Conservation (phyloP, 1,140 invertebrate genomes). For the Drosophila neocordata region DNA sequence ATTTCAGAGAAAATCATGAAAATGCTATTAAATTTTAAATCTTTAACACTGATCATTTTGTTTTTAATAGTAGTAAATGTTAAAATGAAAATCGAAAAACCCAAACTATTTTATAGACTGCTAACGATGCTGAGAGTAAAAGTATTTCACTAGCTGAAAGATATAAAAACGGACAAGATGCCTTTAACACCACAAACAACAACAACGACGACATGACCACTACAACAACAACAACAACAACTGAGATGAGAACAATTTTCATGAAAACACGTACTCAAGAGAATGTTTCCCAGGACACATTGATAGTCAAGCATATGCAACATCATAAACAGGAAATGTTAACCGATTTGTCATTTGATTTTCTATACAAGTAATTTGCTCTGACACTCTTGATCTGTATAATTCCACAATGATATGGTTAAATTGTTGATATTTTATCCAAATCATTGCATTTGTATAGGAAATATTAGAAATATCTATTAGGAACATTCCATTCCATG, state of each 20-base stretch:
- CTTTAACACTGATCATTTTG: conserved; percentile 1
- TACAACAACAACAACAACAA: neutral
- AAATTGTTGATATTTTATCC: too few relatives aligned
- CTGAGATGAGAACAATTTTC: neutral
- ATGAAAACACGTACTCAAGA: neutral
- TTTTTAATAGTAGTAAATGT: conserved; percentile 1
- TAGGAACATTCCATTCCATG: too few relatives aligned
- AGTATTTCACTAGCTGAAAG: neutral
- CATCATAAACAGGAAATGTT: conserved; percentile 11
- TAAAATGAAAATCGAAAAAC: neutral
- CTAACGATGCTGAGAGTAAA: neutral
- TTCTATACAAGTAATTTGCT: conserved; percentile 30
- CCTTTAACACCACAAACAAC: neutral
- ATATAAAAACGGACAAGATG: neutral
- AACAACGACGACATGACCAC: too few relatives aligned
- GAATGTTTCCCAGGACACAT: neutral
- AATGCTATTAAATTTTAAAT: conserved; percentile 7
- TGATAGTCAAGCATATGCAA: neutral
- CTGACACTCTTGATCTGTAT: too few relatives aligned
- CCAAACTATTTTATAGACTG: neutral
- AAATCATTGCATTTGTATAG: conserved; percentile 45
- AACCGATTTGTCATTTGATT: conserved; percentile 21
- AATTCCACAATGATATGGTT: conserved; percentile 16
- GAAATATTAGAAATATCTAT: too few relatives aligned
- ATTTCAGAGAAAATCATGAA: neutral